Conservation (phyloP, 2,797 vertebrate species). For the Eospalax fontanierii region DNA sequence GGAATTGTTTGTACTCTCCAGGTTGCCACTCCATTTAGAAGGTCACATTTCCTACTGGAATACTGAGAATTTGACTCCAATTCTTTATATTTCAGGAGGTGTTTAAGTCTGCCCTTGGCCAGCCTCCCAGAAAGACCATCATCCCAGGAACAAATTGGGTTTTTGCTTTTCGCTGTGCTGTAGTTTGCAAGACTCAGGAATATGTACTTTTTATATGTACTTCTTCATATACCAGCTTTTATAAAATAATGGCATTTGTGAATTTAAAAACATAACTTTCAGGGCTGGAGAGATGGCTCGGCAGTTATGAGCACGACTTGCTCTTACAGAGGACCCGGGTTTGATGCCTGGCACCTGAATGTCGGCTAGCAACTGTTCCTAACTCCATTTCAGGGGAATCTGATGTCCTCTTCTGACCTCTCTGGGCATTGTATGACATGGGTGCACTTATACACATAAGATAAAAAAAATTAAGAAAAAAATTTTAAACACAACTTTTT, state of each 20-base stretch:
- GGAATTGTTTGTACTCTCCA: neutral
- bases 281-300: no score
- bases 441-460: no score
- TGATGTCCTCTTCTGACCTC: no score
- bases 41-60: constrained; percentile 11
- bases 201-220: no score
- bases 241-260: neutral
- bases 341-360: no score
- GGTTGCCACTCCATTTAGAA: neutral
- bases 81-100: neutral
- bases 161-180: constrained; percentile 21
- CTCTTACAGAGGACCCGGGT: no score
- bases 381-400: no score
- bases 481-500: neutral
- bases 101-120: neutral
- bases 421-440: no score
- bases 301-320: no score
- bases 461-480: no score
- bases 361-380: no score
- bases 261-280: constrained; percentile 35
- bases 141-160: neutral
- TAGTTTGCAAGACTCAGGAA: constrained; percentile 22
- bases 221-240: neutral
- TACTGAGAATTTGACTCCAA: constrained; percentile 33
- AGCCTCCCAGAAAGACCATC: constrained; percentile 4